Percentiles rank a stretch among this genome's conserved stretches.
Evolutionary conservation across 2,888 invertebrate species (phyloP).

Genomic region (Acanthacorydalis orientalis): DNA sequence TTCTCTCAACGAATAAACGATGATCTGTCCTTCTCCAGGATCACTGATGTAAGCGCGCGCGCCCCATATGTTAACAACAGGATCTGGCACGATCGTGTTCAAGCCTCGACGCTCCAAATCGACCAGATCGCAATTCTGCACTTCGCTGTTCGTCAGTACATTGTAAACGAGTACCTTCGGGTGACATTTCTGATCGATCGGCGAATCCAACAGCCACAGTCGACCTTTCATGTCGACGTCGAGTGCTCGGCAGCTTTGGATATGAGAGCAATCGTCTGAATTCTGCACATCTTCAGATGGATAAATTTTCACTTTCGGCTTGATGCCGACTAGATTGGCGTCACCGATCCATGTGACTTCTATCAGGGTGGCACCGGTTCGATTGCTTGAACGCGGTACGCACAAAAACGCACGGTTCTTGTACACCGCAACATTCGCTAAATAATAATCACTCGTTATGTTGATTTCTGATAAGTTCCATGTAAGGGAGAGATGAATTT

Average conservation of each 20-base stretch:
- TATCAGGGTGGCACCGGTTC: constrained; percentile 20
- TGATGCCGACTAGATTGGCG: not conserved
- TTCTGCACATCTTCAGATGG: constrained; percentile 11
- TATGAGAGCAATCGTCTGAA: constrained; percentile 17
- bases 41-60: constrained; percentile 24
- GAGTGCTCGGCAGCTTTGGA: constrained; percentile 24
- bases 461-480: constrained; percentile 16
- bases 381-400: constrained; percentile 20
- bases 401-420: constrained; percentile 25
- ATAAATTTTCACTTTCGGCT: not conserved
- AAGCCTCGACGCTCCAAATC: constrained; percentile 16
- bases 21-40: constrained; percentile 13
- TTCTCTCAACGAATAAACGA: constrained; percentile 17
- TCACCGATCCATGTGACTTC: constrained; percentile 13
- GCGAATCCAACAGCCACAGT: constrained; percentile 29
- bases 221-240: constrained; percentile 24
- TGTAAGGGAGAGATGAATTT: constrained; percentile 2
- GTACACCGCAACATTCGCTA: constrained; percentile 24
- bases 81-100: constrained; percentile 21
- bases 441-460: constrained; percentile 16
- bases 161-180: constrained; percentile 27
- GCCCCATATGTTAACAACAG: constrained; percentile 12
- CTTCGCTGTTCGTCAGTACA: constrained; percentile 19
- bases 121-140: constrained; percentile 13
- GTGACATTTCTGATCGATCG: constrained; percentile 18